Conservation (phyloP, 2,797 vertebrate species). For the Nannoperca obscura region DNA sequence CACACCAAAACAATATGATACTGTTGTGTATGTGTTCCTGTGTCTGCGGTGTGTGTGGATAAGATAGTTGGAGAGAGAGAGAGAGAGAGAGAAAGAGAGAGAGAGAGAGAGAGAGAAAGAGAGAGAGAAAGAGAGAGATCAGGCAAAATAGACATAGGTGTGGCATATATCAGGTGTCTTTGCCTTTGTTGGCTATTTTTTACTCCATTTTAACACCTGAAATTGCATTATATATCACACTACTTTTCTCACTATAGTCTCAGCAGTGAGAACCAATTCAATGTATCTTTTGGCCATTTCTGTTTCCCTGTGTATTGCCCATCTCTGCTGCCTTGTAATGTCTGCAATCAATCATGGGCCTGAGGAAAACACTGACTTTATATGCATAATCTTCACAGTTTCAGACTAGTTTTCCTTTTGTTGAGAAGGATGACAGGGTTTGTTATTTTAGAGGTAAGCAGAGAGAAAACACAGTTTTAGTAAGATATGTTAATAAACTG, state of each 20-base stretch:
- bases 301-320: slow-evolving; percentile 17
- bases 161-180: slow-evolving; percentile 51
- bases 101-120: neutral
- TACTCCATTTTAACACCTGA: slow-evolving; percentile 53
- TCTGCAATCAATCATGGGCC: slow-evolving; percentile 43
- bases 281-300: slow-evolving; percentile 25
- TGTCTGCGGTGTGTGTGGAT: slow-evolving; percentile 2
- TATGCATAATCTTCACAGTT: slow-evolving; percentile 38
- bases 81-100: neutral
- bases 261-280: slow-evolving; percentile 27
- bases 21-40: slow-evolving; percentile 3
- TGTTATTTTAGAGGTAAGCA: slow-evolving; percentile 16
- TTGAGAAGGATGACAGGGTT: slow-evolving; percentile 13
- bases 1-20: slow-evolving; percentile 73
- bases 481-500: slow-evolving; percentile 25
- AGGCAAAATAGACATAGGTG: slow-evolving; percentile 8
- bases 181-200: slow-evolving; percentile 40
- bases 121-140: neutral
- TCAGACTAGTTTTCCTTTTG: slow-evolving; percentile 21
- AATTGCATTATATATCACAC: slow-evolving; percentile 61
- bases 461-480: slow-evolving; percentile 16
- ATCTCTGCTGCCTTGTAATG: slow-evolving; percentile 34
- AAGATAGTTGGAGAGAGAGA: neutral
- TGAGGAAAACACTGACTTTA: slow-evolving; percentile 30
- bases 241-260: slow-evolving; percentile 27